Conservation (phyloP, 2,113 vertebrate genomes). For the Melanotaenia duboulayi region DNA sequence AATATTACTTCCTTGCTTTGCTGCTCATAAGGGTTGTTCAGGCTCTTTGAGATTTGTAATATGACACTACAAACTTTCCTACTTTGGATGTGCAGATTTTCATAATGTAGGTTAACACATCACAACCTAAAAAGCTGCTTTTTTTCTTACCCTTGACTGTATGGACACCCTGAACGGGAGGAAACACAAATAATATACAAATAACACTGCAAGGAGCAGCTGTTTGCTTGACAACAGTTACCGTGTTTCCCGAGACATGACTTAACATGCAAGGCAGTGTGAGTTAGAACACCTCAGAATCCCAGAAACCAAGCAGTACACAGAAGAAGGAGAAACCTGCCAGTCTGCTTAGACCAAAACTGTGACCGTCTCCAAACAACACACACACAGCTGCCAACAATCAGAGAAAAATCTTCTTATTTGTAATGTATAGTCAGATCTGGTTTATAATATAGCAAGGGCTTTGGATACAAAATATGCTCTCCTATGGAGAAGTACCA, state of each 20-base stretch:
- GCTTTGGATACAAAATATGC: conserved; percentile 40
- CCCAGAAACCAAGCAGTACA: conserved; percentile 61
- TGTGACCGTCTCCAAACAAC: conserved; percentile 61
- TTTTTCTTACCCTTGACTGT: conserved; percentile 9
- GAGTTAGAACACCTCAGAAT: conserved; percentile 64
- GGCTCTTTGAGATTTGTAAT: conserved; percentile 41
- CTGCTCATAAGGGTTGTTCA: conserved; percentile 19
- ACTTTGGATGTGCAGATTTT: conserved; percentile 25
- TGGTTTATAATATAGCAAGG: conserved; percentile 13
- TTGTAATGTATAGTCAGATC: conserved; percentile 41
- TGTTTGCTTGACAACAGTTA: conserved; percentile 65
- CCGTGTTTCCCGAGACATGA: conserved; percentile 58
- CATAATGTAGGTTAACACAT: conserved; percentile 55
- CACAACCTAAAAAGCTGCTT: conserved; percentile 47
- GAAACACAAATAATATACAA: conserved; percentile 35
- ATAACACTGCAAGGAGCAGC: conserved; percentile 61
- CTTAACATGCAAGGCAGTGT: conserved; percentile 75
- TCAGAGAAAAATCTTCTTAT: conserved; percentile 32
- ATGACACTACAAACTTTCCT: conserved; percentile 22
- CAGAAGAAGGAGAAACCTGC: conserved; percentile 24
- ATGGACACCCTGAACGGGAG: conserved; percentile 27
- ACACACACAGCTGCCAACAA: conserved; percentile 61
- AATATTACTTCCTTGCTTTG: conserved; percentile 55
- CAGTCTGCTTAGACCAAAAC: conserved; percentile 68
- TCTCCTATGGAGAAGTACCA: conserved; percentile 62